phyloP scores from a whole-genome alignment of 2,888 invertebrate genomes.

The Beris chalybata region DNA sequence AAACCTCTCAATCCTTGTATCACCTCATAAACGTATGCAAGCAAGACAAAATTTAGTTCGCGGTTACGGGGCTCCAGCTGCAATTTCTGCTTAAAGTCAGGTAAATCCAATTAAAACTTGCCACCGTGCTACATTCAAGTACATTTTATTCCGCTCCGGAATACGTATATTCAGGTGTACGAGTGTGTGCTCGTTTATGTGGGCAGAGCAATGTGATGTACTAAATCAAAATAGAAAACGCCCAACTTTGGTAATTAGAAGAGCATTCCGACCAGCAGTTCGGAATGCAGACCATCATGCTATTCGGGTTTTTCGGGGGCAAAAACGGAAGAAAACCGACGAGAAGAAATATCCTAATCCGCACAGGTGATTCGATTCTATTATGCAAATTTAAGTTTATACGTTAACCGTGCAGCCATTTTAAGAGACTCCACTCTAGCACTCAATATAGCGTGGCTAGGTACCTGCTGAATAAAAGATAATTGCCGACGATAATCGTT shows the following conservation, averaged over 20 bases:
- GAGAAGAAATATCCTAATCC: constrained; percentile 30
- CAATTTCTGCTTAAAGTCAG: constrained; percentile 35
- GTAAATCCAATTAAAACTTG: constrained; percentile 39
- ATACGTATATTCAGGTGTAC: constrained; percentile 4
- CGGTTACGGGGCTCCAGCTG: constrained; percentile 29
- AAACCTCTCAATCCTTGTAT: too few species aligned
- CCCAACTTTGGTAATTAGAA: constrained; percentile 36
- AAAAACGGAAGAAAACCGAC: background rate
- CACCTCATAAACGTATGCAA: too few species aligned
- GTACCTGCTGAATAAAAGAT: constrained; percentile 37
- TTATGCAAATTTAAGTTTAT: constrained; percentile 38
- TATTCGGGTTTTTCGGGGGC: background rate
- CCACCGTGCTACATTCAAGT: constrained; percentile 12
- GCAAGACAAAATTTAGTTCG: constrained; percentile 18
- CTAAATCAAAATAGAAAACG: constrained; percentile 36
- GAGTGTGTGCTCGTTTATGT: background rate
- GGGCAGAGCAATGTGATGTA: constrained; percentile 11
- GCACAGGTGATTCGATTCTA: constrained; percentile 38
- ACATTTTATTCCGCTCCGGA: background rate
- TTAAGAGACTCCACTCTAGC: background rate
- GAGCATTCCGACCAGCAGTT: background rate
- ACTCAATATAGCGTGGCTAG: background rate
- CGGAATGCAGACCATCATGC: constrained; percentile 9
- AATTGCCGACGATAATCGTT: constrained; percentile 39
- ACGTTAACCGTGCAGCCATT: constrained; percentile 3